These are phyloP conservation scores for Pachydiplax longipennis DNA, from an alignment of 2,888 invertebrate species.

Conservation along the genomic window DNA sequence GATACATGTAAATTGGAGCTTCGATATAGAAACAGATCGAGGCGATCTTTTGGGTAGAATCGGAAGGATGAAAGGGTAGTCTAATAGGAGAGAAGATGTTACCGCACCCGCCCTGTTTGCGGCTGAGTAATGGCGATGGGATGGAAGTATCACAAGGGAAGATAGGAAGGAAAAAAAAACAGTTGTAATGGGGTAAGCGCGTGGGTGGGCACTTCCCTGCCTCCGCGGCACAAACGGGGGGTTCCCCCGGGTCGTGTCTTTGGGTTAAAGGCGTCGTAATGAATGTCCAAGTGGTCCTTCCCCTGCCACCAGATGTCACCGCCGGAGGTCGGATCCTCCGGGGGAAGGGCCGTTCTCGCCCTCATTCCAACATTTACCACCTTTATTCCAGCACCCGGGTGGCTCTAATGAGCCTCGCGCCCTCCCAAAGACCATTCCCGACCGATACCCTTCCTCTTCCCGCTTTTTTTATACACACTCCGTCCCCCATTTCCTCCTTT, in stretches of 20 bases:
- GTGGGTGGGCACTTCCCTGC: conserved; percentile 3
- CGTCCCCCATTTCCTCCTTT: background rate
- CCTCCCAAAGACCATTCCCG: background rate
- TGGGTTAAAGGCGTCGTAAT: conserved; percentile 40
- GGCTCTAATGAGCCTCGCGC: background rate
- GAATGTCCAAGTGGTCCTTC: background rate
- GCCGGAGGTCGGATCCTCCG: background rate
- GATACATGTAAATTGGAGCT: background rate
- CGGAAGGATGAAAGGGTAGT: background rate
- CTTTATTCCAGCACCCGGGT: background rate
- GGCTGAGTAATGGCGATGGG: background rate
- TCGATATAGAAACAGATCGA: background rate
- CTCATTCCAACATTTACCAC: background rate
- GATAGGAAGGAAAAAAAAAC: background rate
- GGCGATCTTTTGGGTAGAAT: background rate
- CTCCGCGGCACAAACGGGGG: background rate
- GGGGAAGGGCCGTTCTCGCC: background rate
- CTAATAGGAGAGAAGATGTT: background rate
- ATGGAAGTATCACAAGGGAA: background rate
- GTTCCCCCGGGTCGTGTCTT: background rate
- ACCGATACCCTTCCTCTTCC: no score
- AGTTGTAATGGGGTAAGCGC: background rate
- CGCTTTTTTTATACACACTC: background rate
- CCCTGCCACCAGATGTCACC: conserved; percentile 32
- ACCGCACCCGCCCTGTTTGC: background rate